Percentiles rank a stretch among this genome's conserved stretches.
These are phyloP conservation scores for Microtus oregoni DNA, from an alignment of 2,113 vertebrate genomes.

Conservation along the genomic window DNA sequence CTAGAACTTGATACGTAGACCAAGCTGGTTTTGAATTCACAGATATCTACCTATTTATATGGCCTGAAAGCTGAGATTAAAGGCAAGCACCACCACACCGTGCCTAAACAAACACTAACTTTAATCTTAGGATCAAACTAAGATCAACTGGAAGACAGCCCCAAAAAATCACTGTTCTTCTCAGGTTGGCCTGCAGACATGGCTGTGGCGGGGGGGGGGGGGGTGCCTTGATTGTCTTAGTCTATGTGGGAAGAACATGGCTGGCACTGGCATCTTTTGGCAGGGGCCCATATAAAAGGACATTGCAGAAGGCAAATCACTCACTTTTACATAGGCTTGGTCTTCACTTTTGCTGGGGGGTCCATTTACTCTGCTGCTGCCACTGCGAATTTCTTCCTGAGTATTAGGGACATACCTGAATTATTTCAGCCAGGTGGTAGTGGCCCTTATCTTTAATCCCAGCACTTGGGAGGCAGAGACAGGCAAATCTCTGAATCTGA, in stretches of 20 bases:
- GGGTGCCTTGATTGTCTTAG: not conserved
- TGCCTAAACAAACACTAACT: not conserved
- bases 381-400: not conserved
- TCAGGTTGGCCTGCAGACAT: not conserved
- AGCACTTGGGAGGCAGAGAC: not conserved
- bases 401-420: not conserved
- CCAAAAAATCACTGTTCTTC: too few relatives aligned
- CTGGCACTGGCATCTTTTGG: not conserved
- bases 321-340: too few relatives aligned
- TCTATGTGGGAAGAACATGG: not conserved
- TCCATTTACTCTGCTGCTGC: not conserved
- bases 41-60: not conserved
- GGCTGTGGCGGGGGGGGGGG: not conserved
- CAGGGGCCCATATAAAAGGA: not conserved
- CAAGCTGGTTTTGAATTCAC: not conserved
- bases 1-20: not conserved
- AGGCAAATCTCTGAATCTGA: not conserved
- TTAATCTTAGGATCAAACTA: not conserved
- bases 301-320: not conserved
- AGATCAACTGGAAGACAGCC: not conserved
- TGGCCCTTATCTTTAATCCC: not conserved
- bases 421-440: not conserved
- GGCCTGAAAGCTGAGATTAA: not conserved
- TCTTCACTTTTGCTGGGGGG: not conserved
- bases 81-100: not conserved